phyloP scores from a whole-genome alignment of 2,113 vertebrate species.

The Bombycilla garrulus region DNA sequence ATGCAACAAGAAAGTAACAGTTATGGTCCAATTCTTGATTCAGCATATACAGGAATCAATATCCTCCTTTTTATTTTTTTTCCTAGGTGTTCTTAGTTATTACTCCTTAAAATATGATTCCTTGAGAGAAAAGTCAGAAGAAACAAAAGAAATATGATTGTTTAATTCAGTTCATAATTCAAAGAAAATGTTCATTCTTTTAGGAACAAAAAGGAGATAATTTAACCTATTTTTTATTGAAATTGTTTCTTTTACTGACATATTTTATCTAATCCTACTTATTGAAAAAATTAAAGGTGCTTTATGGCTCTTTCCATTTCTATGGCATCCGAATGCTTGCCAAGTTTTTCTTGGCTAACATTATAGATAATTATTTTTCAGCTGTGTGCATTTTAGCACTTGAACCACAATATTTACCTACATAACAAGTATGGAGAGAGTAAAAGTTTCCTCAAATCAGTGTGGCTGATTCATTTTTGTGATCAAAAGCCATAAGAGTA shows the following conservation, averaged over 20 bases:
- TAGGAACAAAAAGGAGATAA: too few relatives aligned
- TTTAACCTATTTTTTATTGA: not conserved
- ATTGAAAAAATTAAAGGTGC: not conserved
- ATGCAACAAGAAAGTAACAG: not conserved
- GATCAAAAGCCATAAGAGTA: not conserved
- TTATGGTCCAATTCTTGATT: not conserved
- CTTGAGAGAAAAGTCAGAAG: not conserved
- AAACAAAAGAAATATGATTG: not conserved
- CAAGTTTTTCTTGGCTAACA: constrained; percentile 51
- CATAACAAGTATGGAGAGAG: not conserved
- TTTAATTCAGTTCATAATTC: not conserved
- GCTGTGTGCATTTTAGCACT: constrained; percentile 51
- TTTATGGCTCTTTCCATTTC: not conserved
- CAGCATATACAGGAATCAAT: not conserved
- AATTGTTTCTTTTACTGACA: not conserved
- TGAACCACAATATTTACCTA: constrained; percentile 50
- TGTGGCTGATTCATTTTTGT: not conserved
- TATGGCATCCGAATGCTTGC: not conserved
- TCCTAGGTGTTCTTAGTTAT: not conserved
- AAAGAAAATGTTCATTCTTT: not conserved
- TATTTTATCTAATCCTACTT: constrained; percentile 18
- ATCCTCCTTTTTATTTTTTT: not conserved
- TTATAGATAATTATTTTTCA: constrained; percentile 50
- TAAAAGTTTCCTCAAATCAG: not conserved
- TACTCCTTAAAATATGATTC: not conserved